Evolutionary conservation across 2,888 invertebrate genomes (phyloP).

Genomic region (Thera britannica): DNA sequence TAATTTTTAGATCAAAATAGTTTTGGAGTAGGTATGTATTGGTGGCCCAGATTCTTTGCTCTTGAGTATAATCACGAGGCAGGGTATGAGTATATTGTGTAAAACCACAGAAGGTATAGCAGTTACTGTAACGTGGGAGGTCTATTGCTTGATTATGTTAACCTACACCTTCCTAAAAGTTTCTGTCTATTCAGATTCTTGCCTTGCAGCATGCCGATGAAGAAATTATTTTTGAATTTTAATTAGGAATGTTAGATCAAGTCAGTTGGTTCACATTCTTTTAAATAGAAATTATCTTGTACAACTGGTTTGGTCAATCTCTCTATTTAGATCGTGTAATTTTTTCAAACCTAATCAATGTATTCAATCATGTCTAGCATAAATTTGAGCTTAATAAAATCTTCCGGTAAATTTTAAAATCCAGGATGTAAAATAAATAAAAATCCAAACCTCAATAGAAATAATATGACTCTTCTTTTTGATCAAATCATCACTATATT

Average conservation of each 20-base stretch:
- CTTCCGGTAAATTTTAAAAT: too few relatives aligned
- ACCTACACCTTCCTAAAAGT: slow-evolving; percentile 12
- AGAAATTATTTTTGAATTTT: slow-evolving; percentile 27
- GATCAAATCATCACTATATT: not conserved
- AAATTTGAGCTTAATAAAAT: too few relatives aligned
- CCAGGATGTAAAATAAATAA: too few relatives aligned
- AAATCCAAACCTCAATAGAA: too few relatives aligned
- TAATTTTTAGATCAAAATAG: too few relatives aligned
- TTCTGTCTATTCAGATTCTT: slow-evolving; percentile 19
- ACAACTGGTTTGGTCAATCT: slow-evolving; percentile 6
- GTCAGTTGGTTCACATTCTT: slow-evolving; percentile 16
- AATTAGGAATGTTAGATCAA: slow-evolving; percentile 23
- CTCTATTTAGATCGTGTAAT: slow-evolving; percentile 1
- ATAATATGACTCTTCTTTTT: too few relatives aligned
- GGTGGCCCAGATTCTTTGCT: not conserved
- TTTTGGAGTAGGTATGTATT: not conserved
- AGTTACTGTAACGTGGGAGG: slow-evolving; percentile 39
- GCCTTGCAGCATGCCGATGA: slow-evolving; percentile 24
- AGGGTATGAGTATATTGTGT: slow-evolving; percentile 17
- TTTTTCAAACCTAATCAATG: not conserved
- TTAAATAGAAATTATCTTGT: slow-evolving; percentile 4
- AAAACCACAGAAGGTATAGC: slow-evolving; percentile 15
- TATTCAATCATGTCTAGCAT: not conserved
- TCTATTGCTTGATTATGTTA: slow-evolving; percentile 32
- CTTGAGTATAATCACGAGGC: slow-evolving; percentile 23